Evolutionary conservation across 2,888 invertebrate species (phyloP).

Genomic region (Agrochola circellaris): DNA sequence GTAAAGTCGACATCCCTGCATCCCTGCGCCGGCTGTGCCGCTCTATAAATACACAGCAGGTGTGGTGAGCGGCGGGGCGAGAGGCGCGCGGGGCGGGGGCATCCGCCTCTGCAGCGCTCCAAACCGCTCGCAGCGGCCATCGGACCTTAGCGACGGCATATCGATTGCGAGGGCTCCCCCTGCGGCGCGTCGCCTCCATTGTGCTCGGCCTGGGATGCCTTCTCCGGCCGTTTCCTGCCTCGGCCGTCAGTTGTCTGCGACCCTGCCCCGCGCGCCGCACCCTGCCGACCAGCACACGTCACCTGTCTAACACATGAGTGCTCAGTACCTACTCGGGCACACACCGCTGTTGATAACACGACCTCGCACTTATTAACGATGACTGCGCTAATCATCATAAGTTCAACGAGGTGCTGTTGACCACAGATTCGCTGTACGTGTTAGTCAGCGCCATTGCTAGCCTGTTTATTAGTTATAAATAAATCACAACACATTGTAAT

Average conservation of each 20-base stretch:
- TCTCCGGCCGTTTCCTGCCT: constrained; percentile 89
- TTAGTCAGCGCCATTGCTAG: constrained; percentile 27
- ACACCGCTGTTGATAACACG: constrained; percentile 58
- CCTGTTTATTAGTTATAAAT: constrained; percentile 53
- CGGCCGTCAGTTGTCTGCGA: constrained; percentile 79
- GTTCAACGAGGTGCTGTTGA: constrained; percentile 40
- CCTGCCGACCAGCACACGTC: constrained; percentile 80
- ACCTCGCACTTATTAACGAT: constrained; percentile 57
- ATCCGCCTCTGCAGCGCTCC: constrained; percentile 90
- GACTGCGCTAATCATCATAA: constrained; percentile 50
- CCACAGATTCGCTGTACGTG: constrained; percentile 24
- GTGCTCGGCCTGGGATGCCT: constrained; percentile 89
- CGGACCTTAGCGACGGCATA: constrained; percentile 91
- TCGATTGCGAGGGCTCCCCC: constrained; percentile 91
- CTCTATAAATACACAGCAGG: constrained; percentile 90
- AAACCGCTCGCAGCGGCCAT: constrained; percentile 89
- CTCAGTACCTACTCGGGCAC: constrained; percentile 61
- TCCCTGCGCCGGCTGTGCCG: constrained; percentile 84
- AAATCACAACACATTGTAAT: constrained; percentile 56
- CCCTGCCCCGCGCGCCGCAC: constrained; percentile 72
- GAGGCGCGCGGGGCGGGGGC: constrained; percentile 83
- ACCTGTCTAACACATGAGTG: constrained; percentile 81
- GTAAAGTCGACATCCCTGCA: constrained; percentile 87
- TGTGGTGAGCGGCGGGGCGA: constrained; percentile 82
- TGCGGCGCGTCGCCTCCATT: constrained; percentile 89